phyloP scores from a whole-genome alignment of 2,888 invertebrate genomes.

The Monochamus alternatus region DNA sequence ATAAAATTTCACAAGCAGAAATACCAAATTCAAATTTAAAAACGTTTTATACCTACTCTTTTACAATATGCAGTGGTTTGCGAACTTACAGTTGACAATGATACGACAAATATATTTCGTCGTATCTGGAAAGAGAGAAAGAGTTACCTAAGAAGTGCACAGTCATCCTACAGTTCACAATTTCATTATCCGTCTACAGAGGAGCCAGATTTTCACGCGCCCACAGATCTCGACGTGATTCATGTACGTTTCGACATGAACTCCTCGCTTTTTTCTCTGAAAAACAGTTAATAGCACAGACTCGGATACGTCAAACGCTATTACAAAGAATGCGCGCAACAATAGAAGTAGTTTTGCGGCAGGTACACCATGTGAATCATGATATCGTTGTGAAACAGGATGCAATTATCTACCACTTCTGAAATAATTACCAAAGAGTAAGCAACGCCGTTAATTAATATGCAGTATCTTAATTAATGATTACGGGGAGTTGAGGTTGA shows the following conservation, averaged over 20 bases:
- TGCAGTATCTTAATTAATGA: slow-evolving; percentile 54
- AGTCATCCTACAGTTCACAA: neutral
- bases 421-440: slow-evolving; percentile 55
- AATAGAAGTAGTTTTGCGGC: slow-evolving; percentile 26
- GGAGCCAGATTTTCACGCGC: slow-evolving; percentile 1
- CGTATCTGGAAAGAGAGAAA: no score
- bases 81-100: no score
- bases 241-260: neutral
- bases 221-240: neutral
- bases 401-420: slow-evolving; percentile 58
- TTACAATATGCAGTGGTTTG: no score
- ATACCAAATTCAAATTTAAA: no score
- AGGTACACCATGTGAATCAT: slow-evolving; percentile 50
- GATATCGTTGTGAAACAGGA: slow-evolving; percentile 57
- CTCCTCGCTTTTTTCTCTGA: slow-evolving; percentile 14
- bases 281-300: slow-evolving; percentile 21
- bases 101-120: no score
- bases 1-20: no score
- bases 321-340: slow-evolving; percentile 18
- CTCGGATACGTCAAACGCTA: slow-evolving; percentile 25
- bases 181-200: neutral
- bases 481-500: slow-evolving; percentile 29
- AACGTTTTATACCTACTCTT: no score
- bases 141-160: no score
- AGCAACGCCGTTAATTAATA: slow-evolving; percentile 56